phyloP scores from a whole-genome alignment of 2,113 vertebrate genomes.

The Cathartes aura region DNA sequence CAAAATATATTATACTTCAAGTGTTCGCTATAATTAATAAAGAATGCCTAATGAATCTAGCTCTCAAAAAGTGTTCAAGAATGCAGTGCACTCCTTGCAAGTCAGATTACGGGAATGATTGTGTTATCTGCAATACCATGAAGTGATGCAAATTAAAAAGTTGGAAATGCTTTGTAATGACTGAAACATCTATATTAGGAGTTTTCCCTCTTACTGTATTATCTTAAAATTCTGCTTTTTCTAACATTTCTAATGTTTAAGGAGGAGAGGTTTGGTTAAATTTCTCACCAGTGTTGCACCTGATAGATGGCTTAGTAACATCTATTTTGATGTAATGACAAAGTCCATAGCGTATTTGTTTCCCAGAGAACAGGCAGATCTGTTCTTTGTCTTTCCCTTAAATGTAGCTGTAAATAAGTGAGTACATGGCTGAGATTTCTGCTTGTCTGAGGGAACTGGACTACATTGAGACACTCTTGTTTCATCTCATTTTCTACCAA shows the following conservation, averaged over 20 bases:
- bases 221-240: not conserved
- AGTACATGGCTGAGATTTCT: not conserved
- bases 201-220: not conserved
- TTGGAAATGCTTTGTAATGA: not conserved
- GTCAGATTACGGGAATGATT: not conserved
- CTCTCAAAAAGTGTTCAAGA: not conserved
- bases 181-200: not conserved
- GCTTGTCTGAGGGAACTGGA: not conserved
- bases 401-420: accelerated
- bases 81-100: not conserved
- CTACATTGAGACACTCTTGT: not conserved
- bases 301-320: not conserved
- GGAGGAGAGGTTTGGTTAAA: not conserved
- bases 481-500: not conserved
- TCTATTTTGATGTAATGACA: not conserved
- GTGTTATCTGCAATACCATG: not conserved
- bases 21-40: not conserved
- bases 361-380: constrained; percentile 14
- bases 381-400: not conserved
- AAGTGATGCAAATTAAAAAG: not conserved
- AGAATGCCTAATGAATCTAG: not conserved
- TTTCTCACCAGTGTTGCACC: not conserved
- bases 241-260: accelerated
- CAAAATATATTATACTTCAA: not conserved
- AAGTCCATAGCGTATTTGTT: not conserved